phyloP scores from a whole-genome alignment of 1,140 invertebrate genomes.

The Batillaria attramentaria region DNA sequence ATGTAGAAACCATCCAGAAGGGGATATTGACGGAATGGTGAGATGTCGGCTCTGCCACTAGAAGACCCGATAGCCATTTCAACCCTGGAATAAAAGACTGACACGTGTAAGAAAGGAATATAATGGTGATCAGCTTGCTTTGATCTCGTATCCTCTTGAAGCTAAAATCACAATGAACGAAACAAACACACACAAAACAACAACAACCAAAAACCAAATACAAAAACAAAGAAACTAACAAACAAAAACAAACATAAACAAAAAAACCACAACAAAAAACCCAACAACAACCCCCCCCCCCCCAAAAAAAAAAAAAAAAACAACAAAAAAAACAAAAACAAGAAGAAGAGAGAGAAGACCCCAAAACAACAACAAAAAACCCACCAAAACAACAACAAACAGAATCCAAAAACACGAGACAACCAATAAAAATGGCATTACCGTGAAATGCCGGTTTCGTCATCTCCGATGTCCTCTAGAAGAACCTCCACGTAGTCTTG shows the following conservation, averaged over 20 bases:
- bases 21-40: slow-evolving; percentile 1
- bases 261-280: too few relatives aligned
- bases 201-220: background rate
- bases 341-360: background rate
- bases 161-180: background rate
- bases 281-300: too few relatives aligned
- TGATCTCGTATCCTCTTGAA: background rate
- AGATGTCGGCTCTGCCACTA: slow-evolving; percentile 25
- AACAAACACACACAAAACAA: background rate
- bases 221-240: background rate
- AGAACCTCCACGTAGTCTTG: slow-evolving; percentile 36
- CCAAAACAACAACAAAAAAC: background rate
- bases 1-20: slow-evolving; percentile 15
- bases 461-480: slow-evolving; percentile 30
- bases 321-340: too few relatives aligned
- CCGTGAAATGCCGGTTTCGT: slow-evolving; percentile 40
- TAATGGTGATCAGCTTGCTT: background rate
- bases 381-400: background rate
- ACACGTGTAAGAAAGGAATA: background rate
- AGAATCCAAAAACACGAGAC: background rate
- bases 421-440: slow-evolving; percentile 15
- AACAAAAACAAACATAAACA: background rate
- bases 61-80: slow-evolving; percentile 32
- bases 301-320: background rate
- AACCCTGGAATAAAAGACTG: slow-evolving; percentile 22